Conservation (phyloP, 2,888 invertebrate species). For the Polydrusus tereticollis region DNA sequence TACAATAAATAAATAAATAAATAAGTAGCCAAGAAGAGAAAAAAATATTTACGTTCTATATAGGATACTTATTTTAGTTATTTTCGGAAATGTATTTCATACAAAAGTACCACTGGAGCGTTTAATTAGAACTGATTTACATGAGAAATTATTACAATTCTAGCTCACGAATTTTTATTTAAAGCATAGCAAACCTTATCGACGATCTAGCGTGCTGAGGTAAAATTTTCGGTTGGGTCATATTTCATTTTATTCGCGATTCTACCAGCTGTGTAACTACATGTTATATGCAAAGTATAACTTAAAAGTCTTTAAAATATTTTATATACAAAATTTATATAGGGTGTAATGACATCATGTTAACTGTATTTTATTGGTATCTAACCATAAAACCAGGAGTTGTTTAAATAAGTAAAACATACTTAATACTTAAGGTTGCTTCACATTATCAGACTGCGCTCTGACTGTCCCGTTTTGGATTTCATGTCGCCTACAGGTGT, state of each 20-base stretch:
- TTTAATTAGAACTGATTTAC: constrained; percentile 54
- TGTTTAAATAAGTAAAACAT: no score
- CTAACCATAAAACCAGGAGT: no score
- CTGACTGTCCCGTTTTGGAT: no score
- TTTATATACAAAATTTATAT: neutral
- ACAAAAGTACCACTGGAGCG: constrained; percentile 37
- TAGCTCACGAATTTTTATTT: constrained; percentile 49
- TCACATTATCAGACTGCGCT: no score
- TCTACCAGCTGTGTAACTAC: neutral
- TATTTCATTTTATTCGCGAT: constrained; percentile 29
- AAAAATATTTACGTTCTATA: no score
- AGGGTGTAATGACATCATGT: no score
- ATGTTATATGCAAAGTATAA: constrained; percentile 16
- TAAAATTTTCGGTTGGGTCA: constrained; percentile 35
- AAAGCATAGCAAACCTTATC: constrained; percentile 51
- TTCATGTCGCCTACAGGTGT: no score
- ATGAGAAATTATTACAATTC: constrained; percentile 55
- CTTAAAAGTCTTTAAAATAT: constrained; percentile 1
- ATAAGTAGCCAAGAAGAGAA: no score
- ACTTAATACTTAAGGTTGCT: no score
- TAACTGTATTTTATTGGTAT: no score
- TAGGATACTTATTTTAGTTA: no score
- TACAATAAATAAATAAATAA: neutral
- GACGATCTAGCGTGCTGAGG: constrained; percentile 51
- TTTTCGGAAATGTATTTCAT: constrained; percentile 39